These are phyloP conservation scores for Microtus richardsoni DNA, from an alignment of 2,113 vertebrate genomes.

Conservation along the genomic window DNA sequence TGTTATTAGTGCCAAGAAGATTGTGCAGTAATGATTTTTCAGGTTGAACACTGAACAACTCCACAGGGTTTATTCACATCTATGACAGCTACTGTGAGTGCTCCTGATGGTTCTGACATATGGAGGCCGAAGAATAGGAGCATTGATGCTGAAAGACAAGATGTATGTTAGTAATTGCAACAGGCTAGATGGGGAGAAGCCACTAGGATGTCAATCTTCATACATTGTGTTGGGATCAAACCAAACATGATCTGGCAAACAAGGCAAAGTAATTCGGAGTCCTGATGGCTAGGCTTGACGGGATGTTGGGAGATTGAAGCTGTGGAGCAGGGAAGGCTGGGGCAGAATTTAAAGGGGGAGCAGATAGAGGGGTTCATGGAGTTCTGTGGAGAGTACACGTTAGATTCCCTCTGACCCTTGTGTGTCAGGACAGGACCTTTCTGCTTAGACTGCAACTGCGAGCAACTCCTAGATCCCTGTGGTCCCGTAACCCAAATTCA, in stretches of 20 bases:
- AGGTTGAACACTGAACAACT: background rate
- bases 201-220: background rate
- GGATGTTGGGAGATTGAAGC: background rate
- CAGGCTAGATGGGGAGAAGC: background rate
- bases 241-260: background rate
- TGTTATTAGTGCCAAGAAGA: background rate
- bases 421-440: background rate
- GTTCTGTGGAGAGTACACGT: background rate
- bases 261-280: background rate
- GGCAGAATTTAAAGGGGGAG: background rate
- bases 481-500: background rate
- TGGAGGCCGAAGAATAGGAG: background rate
- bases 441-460: background rate
- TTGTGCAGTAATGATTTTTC: background rate
- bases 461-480: background rate
- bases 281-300: background rate
- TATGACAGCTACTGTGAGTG: background rate
- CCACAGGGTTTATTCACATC: background rate
- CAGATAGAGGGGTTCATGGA: background rate
- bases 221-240: conserved; percentile 24
- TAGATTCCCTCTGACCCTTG: background rate
- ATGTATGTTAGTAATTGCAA: background rate
- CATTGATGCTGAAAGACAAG: conserved; percentile 11
- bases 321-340: background rate
- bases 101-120: background rate